These are phyloP conservation scores for Chondrilla cf. caribensis DNA, from an alignment of 37 sponge, comb jelly and placozoan species.

Conservation along the genomic window DNA sequence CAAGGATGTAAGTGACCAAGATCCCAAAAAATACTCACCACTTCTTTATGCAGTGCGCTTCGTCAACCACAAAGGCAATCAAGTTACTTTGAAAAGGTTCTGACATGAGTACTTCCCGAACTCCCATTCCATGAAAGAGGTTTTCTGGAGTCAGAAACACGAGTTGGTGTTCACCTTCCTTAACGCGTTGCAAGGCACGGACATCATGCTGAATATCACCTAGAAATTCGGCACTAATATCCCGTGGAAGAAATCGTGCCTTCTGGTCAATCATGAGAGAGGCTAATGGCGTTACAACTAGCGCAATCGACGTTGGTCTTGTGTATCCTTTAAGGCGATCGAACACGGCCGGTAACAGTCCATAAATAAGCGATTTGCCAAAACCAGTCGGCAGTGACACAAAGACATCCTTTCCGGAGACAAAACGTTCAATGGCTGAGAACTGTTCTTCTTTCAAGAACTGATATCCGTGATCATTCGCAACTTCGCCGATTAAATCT, in stretches of 20 bases:
- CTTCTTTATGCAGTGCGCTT: conserved; percentile 27
- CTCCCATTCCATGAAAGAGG: neutral
- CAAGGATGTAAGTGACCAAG: no score
- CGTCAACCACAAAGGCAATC: conserved; percentile 13
- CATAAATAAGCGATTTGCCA: conserved; percentile 26
- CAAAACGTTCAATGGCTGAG: neutral
- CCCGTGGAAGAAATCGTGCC: conserved; percentile 16
- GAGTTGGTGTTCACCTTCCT: conserved; percentile 3
- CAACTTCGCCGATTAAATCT: neutral
- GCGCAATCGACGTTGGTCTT: neutral
- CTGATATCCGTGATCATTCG: neutral
- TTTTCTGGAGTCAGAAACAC: conserved; percentile 29
- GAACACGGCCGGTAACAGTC: conserved; percentile 3
- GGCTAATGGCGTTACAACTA: neutral
- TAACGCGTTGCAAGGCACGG: conserved; percentile 14
- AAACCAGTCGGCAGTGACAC: conserved; percentile 30
- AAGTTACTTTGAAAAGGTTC: neutral
- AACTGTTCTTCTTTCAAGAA: neutral
- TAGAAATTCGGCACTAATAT: neutral
- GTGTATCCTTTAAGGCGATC: neutral
- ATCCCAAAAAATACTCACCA: conserved; percentile 6
- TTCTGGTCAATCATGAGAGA: conserved; percentile 3
- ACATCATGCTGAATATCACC: neutral
- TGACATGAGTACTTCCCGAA: neutral
- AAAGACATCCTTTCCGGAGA: conserved; percentile 18